Percentiles rank a stretch among this genome's conserved stretches.
Evolutionary conservation across 2,888 invertebrate species (phyloP).

Genomic region (Prosapia bicincta): DNA sequence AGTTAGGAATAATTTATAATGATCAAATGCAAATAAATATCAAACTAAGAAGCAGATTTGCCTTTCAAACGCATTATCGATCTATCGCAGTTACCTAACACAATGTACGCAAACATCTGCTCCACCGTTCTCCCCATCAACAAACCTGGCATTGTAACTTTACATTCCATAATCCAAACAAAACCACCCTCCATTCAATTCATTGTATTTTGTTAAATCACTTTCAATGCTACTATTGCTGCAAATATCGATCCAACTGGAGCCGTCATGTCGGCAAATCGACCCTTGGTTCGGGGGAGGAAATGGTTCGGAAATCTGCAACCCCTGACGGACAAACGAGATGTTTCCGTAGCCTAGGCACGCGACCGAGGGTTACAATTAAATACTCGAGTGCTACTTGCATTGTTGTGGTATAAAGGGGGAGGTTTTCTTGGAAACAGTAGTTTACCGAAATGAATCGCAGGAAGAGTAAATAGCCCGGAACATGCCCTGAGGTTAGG

Average conservation of each 20-base stretch:
- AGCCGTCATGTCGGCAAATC: background rate
- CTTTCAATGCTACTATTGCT: background rate
- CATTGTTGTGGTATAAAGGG: background rate
- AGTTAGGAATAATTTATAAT: no score
- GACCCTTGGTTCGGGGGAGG: background rate
- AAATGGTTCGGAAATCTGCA: conserved; percentile 2
- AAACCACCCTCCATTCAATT: background rate
- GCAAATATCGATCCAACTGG: background rate
- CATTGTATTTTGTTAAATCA: background rate
- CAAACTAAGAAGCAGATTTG: no score
- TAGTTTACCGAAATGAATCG: background rate
- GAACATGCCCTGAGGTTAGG: background rate
- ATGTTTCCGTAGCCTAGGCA: background rate
- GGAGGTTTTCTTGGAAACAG: background rate
- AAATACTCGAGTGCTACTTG: background rate
- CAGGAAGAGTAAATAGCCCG: background rate
- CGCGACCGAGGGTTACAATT: background rate
- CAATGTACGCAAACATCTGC: no score
- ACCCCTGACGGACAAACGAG: background rate
- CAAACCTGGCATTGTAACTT: background rate
- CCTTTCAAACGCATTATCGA: no score
- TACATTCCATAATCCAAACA: background rate
- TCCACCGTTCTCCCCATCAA: background rate
- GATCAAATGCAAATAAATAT: no score
- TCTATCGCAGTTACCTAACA: no score